Percentiles rank a stretch among this genome's conserved stretches.
phyloP scores from a whole-genome alignment of 2,797 vertebrate genomes.

The Chiroxiphia lanceolata region DNA sequence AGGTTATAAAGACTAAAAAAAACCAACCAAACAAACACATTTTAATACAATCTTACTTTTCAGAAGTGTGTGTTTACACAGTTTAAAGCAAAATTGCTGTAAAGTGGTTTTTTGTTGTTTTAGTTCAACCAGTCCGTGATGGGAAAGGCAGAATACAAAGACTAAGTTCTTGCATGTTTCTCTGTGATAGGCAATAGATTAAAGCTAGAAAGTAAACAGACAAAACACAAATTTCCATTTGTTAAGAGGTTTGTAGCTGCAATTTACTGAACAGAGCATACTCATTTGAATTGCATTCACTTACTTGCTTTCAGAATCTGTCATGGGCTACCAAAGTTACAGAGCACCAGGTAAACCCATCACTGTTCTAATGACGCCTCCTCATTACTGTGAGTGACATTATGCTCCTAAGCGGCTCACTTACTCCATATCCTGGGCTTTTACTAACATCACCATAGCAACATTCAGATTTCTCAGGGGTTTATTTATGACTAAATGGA shows the following conservation, averaged over 20 bases:
- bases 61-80: neutral
- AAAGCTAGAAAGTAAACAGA: neutral
- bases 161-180: neutral
- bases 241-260: neutral
- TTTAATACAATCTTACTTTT: neutral
- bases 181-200: neutral
- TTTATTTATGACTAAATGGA: constrained; percentile 72
- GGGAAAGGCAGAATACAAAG: neutral
- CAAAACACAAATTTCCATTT: neutral
- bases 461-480: constrained; percentile 63
- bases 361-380: neutral
- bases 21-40: neutral
- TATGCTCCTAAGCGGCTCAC: constrained; percentile 41
- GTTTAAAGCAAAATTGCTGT: neutral
- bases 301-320: neutral
- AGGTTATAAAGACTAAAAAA: constrained; percentile 90
- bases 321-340: neutral
- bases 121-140: neutral
- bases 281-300: neutral
- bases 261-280: neutral
- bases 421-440: constrained; percentile 42
- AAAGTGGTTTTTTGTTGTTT: neutral
- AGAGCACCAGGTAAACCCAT: constrained; percentile 13
- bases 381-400: constrained; percentile 65
- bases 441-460: constrained; percentile 67